Evolutionary conservation across 1,140 invertebrate genomes (phyloP).

Genomic region (Mercenaria mercenaria): DNA sequence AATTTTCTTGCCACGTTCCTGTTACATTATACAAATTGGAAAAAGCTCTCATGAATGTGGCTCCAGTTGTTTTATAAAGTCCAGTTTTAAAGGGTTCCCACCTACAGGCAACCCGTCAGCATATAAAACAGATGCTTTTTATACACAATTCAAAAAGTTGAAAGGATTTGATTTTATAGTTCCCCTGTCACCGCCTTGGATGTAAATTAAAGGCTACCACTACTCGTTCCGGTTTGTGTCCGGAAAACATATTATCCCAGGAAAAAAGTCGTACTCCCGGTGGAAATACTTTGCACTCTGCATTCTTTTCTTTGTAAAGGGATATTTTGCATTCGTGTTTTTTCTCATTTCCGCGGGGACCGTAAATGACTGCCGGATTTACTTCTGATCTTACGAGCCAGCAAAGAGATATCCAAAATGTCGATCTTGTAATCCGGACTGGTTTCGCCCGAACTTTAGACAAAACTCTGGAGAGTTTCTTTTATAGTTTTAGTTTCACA

Average conservation of each 20-base stretch:
- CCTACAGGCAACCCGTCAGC: slow-evolving; percentile 45
- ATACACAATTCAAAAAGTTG: slow-evolving; percentile 47
- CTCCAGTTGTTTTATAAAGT: no score
- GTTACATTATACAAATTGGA: no score
- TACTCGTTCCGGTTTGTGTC: no score
- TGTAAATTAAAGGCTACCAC: no score
- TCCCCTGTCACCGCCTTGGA: neutral
- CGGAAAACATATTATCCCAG: no score
- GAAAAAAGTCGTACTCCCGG: no score
- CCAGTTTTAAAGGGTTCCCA: slow-evolving; percentile 53
- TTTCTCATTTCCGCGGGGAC: no score
- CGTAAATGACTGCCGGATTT: no score
- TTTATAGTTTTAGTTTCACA: slow-evolving; percentile 52
- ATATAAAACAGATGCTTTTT: slow-evolving; percentile 39
- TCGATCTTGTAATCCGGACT: slow-evolving; percentile 15
- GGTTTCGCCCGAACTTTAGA: neutral
- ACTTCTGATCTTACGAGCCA: neutral
- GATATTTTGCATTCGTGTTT: no score
- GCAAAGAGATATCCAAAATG: slow-evolving; percentile 32
- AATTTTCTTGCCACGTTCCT: slow-evolving; percentile 55
- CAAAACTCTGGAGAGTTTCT: slow-evolving; percentile 13
- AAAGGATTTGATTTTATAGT: slow-evolving; percentile 43
- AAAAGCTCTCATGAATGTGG: no score
- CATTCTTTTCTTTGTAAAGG: no score
- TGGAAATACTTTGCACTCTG: slow-evolving; percentile 33